Conservation (phyloP, 2,888 invertebrate genomes). For the Caenorhabditis imperialis region DNA sequence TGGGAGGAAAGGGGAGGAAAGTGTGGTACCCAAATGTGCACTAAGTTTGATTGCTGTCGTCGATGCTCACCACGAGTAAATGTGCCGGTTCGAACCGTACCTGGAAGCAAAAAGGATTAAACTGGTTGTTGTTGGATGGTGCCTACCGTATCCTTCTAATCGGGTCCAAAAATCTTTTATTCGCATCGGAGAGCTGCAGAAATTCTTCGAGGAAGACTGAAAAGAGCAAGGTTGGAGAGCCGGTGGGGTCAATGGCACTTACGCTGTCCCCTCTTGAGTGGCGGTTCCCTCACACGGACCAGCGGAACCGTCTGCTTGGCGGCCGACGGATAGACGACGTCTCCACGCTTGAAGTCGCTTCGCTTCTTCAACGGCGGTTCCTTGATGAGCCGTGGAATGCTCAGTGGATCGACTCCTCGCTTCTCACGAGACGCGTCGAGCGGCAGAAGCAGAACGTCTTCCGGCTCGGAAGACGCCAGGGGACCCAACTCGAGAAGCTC, state of each 20-base stretch:
- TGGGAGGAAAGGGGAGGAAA: conserved; percentile 9
- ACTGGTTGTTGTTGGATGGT: not conserved
- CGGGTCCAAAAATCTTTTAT: conserved; percentile 33
- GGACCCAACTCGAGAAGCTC: conserved; percentile 45
- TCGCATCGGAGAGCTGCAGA: conserved; percentile 33
- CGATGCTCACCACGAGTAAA: conserved; percentile 34
- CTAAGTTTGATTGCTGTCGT: conserved; percentile 10
- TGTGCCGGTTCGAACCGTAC: conserved; percentile 36
- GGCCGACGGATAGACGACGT: conserved; percentile 54
- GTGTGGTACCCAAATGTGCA: conserved; percentile 49
- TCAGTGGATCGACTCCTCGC: conserved; percentile 52
- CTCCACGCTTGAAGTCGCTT: conserved; percentile 42
- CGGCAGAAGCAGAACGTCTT: conserved; percentile 10
- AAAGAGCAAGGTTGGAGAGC: no score
- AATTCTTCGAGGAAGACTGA: conserved; percentile 44
- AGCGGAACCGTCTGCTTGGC: conserved; percentile 51
- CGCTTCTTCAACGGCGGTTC: conserved; percentile 53
- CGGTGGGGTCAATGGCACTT: no score
- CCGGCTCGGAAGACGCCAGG: conserved; percentile 13
- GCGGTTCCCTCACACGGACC: conserved; percentile 50
- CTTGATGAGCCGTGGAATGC: conserved; percentile 55
- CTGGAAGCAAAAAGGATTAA: conserved; percentile 5
- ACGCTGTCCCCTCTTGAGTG: conserved; percentile 51
- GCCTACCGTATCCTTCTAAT: conserved; percentile 48
- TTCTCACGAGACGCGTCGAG: conserved; percentile 8